These are phyloP conservation scores for Euura saliciscinereae DNA, from an alignment of 1,140 invertebrate species.

Conservation along the genomic window DNA sequence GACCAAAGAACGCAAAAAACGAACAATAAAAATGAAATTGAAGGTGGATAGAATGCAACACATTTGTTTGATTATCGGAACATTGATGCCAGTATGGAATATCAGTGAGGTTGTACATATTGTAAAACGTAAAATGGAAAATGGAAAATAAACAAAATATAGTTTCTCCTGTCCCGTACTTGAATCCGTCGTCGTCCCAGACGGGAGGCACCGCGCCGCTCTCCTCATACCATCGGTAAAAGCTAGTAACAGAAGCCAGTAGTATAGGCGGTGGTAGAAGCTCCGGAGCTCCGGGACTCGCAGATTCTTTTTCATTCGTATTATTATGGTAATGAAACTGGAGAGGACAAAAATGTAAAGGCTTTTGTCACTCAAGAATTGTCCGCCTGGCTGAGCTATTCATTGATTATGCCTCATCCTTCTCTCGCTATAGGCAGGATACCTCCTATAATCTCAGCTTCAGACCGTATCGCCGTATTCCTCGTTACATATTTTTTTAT, in stretches of 20 bases:
- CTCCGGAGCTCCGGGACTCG: not conserved
- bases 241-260: not conserved
- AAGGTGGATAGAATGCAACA: not conserved
- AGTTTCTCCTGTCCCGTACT: not conserved
- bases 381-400: slow-evolving; percentile 4
- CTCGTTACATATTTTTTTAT: not conserved
- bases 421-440: not conserved
- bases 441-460: not conserved
- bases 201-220: not conserved
- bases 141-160: not conserved
- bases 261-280: not conserved
- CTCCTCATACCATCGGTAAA: too few species aligned
- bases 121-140: not conserved
- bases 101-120: not conserved
- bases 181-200: not conserved
- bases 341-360: not conserved
- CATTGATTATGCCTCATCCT: slow-evolving; percentile 4
- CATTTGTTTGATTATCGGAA: not conserved
- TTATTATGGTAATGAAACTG: slow-evolving; percentile 10
- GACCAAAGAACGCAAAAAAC: not conserved
- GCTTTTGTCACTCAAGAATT: slow-evolving; percentile 7
- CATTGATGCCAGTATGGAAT: not conserved
- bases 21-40: not conserved
- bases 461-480: not conserved
- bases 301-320: slow-evolving; percentile 4